These are phyloP conservation scores for Gobionotothen gibberifrons DNA, from an alignment of 2,797 vertebrate species.

Conservation along the genomic window DNA sequence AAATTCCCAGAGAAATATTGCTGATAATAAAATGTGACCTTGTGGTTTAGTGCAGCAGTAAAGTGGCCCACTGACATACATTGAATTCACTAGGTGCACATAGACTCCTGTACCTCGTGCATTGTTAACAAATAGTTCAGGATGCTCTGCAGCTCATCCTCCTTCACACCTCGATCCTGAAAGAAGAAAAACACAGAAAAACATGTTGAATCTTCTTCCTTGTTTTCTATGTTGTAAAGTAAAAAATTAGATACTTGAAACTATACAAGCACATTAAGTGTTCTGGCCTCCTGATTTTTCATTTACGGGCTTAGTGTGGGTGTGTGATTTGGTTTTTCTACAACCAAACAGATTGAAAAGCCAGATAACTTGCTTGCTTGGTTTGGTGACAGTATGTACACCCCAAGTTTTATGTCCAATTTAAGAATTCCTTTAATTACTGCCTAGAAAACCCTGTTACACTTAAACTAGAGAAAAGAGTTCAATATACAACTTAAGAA, in stretches of 20 bases:
- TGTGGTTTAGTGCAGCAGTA: slow-evolving; percentile 19
- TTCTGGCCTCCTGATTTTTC: slow-evolving; percentile 5
- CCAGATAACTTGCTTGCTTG: slow-evolving; percentile 30
- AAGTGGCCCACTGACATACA: slow-evolving; percentile 32
- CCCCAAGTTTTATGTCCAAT: neutral
- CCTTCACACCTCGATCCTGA: slow-evolving; percentile 94
- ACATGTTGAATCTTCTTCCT: neutral
- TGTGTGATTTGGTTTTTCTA: slow-evolving; percentile 1
- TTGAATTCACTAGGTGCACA: slow-evolving; percentile 16
- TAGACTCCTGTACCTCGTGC: slow-evolving; percentile 88
- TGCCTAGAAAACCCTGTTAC: neutral
- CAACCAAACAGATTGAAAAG: slow-evolving; percentile 34
- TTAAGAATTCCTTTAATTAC: slow-evolving; percentile 7
- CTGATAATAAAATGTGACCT: slow-evolving; percentile 33
- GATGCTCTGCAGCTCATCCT: slow-evolving; percentile 96
- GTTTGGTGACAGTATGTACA: slow-evolving; percentile 25
- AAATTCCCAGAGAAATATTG: slow-evolving; percentile 18
- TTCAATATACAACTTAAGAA: neutral
- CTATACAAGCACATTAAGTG: neutral
- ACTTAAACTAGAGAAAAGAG: too few relatives aligned
- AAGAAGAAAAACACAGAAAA: slow-evolving; percentile 34
- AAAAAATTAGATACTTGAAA: neutral
- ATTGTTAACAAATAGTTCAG: slow-evolving; percentile 96
- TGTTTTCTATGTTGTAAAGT: neutral
- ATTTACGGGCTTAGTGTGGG: too few relatives aligned